Conservation (phyloP, 2,113 vertebrate genomes). For the Neolamprologus variostigma region DNA sequence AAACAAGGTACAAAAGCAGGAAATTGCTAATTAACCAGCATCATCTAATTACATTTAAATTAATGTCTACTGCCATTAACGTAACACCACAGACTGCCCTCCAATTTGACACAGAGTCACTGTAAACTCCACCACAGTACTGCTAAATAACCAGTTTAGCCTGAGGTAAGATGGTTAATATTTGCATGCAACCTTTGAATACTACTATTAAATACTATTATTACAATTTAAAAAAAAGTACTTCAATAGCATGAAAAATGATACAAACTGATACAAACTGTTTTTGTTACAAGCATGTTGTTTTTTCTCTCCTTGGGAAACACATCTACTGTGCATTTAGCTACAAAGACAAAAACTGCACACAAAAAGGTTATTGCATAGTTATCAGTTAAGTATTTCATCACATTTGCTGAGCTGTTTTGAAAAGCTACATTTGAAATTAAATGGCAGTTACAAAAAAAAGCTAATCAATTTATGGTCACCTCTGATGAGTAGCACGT, state of each 20-base stretch:
- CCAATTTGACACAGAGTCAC: background rate
- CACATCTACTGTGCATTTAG: background rate
- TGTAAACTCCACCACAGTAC: background rate
- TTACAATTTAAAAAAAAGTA: fast-evolving
- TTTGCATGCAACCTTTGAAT: background rate
- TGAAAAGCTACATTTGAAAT: background rate
- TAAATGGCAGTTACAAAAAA: background rate
- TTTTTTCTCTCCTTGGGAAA: background rate
- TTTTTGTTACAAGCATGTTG: background rate
- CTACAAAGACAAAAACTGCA: background rate
- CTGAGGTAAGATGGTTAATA: background rate
- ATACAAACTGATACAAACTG: background rate
- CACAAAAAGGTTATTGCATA: background rate
- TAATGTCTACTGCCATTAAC: background rate
- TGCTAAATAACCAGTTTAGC: background rate
- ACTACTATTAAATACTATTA: background rate
- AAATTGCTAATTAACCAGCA: background rate
- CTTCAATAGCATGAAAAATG: background rate
- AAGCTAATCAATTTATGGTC: background rate
- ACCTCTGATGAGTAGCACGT: background rate
- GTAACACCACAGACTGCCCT: background rate
- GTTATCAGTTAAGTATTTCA: background rate
- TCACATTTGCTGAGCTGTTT: background rate
- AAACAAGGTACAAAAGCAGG: background rate
- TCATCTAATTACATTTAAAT: background rate